These are phyloP conservation scores for Carlito syrichta DNA, from an alignment of 2,113 vertebrate species.

Conservation along the genomic window DNA sequence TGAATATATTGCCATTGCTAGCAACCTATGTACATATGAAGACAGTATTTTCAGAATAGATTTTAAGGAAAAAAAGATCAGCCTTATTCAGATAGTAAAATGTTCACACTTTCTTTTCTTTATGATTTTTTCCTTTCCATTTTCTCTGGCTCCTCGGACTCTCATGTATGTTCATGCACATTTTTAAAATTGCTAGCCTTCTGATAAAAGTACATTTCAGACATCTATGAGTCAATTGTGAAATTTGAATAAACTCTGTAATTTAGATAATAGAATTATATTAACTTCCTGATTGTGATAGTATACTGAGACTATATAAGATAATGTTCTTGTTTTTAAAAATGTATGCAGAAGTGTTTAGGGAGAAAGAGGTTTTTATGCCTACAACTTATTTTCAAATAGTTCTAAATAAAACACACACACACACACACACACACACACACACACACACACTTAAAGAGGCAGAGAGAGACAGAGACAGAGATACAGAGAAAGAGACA, in stretches of 20 bases:
- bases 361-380: neutral
- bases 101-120: neutral
- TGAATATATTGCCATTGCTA: neutral
- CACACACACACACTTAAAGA: neutral
- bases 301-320: neutral
- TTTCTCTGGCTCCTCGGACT: neutral
- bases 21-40: neutral
- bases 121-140: neutral
- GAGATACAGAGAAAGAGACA: neutral
- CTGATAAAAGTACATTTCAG: neutral
- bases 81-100: neutral
- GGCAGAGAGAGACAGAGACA: neutral
- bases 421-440: neutral
- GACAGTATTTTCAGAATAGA: neutral
- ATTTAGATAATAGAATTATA: neutral
- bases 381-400: neutral
- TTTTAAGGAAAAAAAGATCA: neutral
- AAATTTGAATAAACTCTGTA: slow-evolving; percentile 28
- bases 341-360: neutral
- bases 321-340: neutral
- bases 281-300: neutral
- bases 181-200: slow-evolving; percentile 12
- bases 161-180: neutral
- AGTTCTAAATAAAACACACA: neutral
- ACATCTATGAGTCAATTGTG: neutral